Conservation (phyloP, 2,797 vertebrate genomes). For the Triplophysa yarkandensis region DNA sequence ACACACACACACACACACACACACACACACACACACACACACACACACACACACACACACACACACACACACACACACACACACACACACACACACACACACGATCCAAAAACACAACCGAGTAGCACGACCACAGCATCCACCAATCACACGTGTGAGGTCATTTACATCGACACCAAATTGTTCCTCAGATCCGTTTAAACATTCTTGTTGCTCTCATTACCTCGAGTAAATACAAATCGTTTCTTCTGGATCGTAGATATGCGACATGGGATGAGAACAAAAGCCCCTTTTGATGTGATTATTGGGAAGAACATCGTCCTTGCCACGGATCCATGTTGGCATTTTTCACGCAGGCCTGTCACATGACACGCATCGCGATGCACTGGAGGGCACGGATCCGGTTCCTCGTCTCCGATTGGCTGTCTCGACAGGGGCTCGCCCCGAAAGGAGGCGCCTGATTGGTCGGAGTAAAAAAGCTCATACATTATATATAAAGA, state of each 20-base stretch:
- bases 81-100: background rate
- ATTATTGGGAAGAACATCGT: slow-evolving; percentile 68
- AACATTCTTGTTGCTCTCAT: background rate
- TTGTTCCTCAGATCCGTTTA: background rate
- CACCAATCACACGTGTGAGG: slow-evolving; percentile 50
- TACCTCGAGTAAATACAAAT: slow-evolving; percentile 40
- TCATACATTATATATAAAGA: slow-evolving; percentile 64
- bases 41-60: background rate
- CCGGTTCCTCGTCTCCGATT: slow-evolving; percentile 66
- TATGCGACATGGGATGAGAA: slow-evolving; percentile 3
- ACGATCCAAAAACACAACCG: slow-evolving; percentile 12
- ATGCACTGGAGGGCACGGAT: slow-evolving; percentile 74
- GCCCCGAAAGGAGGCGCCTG: slow-evolving; percentile 61
- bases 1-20: background rate
- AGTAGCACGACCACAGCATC: background rate
- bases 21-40: background rate
- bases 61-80: slow-evolving; percentile 1
- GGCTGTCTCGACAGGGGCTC: slow-evolving; percentile 74
- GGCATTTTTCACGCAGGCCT: slow-evolving; percentile 69
- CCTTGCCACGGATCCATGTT: slow-evolving; percentile 81
- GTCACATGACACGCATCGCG: slow-evolving; percentile 78
- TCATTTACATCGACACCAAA: slow-evolving; percentile 48
- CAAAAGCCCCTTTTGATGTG: slow-evolving; percentile 62
- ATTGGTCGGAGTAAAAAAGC: slow-evolving; percentile 68
- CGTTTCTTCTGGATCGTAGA: background rate